Conservation (phyloP, 2,888 invertebrate genomes). For the Lordiphosa andalusiaca region DNA sequence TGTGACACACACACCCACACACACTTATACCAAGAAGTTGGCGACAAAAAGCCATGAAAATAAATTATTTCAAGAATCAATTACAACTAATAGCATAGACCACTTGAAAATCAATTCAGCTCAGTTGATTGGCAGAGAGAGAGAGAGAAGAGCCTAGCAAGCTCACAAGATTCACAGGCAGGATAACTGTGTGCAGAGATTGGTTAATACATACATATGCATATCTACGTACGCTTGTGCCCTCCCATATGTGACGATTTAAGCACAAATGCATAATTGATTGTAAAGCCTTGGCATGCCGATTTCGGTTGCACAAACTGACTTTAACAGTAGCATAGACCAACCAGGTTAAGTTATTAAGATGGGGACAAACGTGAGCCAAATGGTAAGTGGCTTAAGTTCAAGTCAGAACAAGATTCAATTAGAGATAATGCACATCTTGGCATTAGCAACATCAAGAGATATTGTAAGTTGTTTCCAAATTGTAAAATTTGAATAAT, state of each 20-base stretch:
- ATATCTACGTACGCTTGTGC: conserved; percentile 10
- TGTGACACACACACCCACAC: background rate
- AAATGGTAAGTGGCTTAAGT: background rate
- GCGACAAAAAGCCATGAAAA: conserved; percentile 65
- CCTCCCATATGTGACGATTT: conserved; percentile 59
- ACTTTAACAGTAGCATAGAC: conserved; percentile 8
- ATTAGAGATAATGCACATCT: too few species aligned
- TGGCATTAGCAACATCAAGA: too few species aligned
- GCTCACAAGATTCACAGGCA: conserved; percentile 14
- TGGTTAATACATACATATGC: conserved; percentile 25
- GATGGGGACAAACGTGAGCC: background rate
- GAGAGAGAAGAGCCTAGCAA: conserved; percentile 2
- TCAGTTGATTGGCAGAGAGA: conserved; percentile 53
- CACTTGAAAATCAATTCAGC: conserved; percentile 68
- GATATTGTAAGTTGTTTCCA: too few species aligned
- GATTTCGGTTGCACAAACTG: conserved; percentile 44
- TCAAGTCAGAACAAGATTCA: too few species aligned
- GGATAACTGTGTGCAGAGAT: conserved; percentile 37
- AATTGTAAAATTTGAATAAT: too few species aligned
- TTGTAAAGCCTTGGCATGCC: conserved; percentile 51
- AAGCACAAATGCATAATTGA: conserved; percentile 66
- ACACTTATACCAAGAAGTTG: conserved; percentile 17
- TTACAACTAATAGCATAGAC: conserved; percentile 69
- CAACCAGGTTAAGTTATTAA: conserved; percentile 41
- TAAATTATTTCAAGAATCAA: conserved; percentile 71